phyloP scores from a whole-genome alignment of 2,797 vertebrate genomes.

The Tapirus indicus region DNA sequence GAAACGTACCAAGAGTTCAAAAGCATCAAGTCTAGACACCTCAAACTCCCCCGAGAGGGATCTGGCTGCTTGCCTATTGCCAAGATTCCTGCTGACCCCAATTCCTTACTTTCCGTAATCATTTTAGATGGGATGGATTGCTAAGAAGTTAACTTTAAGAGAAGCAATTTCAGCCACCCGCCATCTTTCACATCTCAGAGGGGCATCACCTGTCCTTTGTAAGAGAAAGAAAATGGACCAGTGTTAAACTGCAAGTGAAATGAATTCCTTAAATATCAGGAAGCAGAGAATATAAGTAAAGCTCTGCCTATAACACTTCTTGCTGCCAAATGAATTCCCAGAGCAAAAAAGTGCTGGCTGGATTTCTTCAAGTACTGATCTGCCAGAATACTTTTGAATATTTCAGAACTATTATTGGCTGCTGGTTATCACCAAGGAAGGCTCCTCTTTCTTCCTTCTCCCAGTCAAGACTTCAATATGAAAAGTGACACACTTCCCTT shows the following conservation, averaged over 20 bases:
- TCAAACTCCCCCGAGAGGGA: not conserved
- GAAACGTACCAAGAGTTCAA: not conserved
- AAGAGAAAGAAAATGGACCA: conserved; percentile 20
- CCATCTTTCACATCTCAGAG: not conserved
- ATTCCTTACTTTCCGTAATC: not conserved
- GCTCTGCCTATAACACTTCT: conserved; percentile 8
- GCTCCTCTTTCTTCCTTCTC: conserved; percentile 14
- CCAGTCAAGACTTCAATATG: not conserved
- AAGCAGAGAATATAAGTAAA: conserved; percentile 58
- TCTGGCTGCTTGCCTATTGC: not conserved
- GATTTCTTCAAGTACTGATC: not conserved
- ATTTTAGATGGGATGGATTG: not conserved
- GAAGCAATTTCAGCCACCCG: not conserved
- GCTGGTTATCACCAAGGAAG: not conserved
- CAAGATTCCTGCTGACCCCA: conserved; percentile 15
- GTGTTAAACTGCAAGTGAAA: conserved; percentile 28
- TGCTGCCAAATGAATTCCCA: conserved; percentile 61
- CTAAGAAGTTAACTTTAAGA: conserved; percentile 30
- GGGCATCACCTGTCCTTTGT: not conserved
- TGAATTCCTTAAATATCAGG: conserved; percentile 57
- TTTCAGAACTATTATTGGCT: not conserved
- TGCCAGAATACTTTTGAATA: conserved; percentile 28
- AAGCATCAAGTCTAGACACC: conserved; percentile 49
- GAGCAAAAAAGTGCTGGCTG: conserved; percentile 34
- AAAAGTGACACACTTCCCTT: not conserved